Conservation (phyloP, 2,113 vertebrate species). For the Formicarius rufipectus region DNA sequence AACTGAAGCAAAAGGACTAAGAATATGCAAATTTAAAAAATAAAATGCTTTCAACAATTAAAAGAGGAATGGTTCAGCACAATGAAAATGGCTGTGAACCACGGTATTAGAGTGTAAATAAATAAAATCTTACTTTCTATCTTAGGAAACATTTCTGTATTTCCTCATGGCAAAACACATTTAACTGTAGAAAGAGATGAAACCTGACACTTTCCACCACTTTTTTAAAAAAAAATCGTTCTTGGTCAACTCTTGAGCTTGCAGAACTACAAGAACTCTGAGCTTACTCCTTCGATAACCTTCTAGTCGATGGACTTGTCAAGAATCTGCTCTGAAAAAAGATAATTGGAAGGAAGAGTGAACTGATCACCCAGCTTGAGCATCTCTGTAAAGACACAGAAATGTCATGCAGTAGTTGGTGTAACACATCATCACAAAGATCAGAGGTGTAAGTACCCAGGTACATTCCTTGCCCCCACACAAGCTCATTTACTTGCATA, state of each 20-base stretch:
- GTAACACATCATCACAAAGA: neutral
- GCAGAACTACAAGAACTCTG: neutral
- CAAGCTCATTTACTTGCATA: neutral
- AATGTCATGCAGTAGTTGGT: neutral
- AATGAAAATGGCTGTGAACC: neutral
- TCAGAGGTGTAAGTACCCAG: neutral
- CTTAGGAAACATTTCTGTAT: neutral
- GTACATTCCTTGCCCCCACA: neutral
- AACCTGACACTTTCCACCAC: neutral
- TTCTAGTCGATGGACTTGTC: neutral
- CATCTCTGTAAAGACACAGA: neutral
- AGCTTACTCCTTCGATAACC: neutral
- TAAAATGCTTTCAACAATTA: neutral
- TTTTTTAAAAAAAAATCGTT: neutral
- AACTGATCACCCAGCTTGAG: neutral
- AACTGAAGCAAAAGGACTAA: neutral
- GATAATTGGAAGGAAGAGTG: neutral
- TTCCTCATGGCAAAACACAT: neutral
- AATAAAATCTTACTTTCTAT: neutral
- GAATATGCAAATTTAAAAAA: neutral
- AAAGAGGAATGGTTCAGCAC: neutral
- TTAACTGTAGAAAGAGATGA: neutral
- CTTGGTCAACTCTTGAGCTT: neutral
- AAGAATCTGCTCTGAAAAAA: neutral
- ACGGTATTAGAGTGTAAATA: neutral